Base-by-base conservation (phyloP, 2,888 invertebrate species). In the Epinotia bilunana region DNA sequence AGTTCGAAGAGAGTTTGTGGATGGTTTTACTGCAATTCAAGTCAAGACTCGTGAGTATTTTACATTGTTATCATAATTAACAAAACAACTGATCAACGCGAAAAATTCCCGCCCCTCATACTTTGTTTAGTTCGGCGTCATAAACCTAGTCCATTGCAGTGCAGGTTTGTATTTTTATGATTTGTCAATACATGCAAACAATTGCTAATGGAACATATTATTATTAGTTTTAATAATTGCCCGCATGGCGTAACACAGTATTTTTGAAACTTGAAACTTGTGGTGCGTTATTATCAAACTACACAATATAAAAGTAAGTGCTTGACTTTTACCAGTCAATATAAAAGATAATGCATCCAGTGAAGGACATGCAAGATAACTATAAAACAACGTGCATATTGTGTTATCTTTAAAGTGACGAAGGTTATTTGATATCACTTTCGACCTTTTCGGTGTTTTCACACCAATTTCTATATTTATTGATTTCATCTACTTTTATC, bases 1-100 rank as follows among this genome's bases (percentile, higher is more conserved):
- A 95, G n/a, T 81, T 95, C 6, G 95, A 95, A 73, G 96, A 96
- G 81, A 95, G 95, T 84, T 95, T 95, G 0, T 96, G 96, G 96
- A 92, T 95, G 93, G 95, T 94, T 0, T 80, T 95, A 28, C 78
- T 95, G 70, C 95, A 95, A 71, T 96, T 96, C 79, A 89, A 91
- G 49, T 96, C 79, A 89, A 91, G 49, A 93, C 94, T 77, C 85
- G 95, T 95, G 83, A 87, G 91, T 87, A 3, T 62, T 39, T 23
- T 23, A 23, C n/a, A n/a, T n/a, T n/a, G n/a, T n/a, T n/a, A n/a
- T n/a, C n/a, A n/a, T n/a, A n/a, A n/a, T n/a, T n/a, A n/a, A n/a
- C n/a, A n/a, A n/a, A n/a, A n/a, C n/a, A n/a, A n/a, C n/a, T n/a
- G n/a, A n/a, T n/a, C n/a, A n/a, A n/a, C n/a, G n/a, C n/a, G n/a